A percentile compares a stretch with the other conserved stretches of the same genome.
phyloP scores from a whole-genome alignment of 2,113 vertebrate species.

The Poeciliopsis occidentalis region DNA sequence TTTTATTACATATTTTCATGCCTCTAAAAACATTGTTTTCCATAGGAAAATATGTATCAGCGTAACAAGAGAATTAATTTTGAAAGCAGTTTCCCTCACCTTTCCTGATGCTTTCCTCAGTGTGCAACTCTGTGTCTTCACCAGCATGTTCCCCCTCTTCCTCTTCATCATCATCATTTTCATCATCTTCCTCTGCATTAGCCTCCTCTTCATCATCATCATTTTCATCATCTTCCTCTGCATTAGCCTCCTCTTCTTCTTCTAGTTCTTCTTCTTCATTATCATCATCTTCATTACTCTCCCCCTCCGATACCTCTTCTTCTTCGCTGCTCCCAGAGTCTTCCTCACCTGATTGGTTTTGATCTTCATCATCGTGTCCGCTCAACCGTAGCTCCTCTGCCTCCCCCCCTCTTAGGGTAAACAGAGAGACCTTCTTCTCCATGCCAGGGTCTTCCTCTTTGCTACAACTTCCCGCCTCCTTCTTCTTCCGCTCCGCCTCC shows the following conservation, averaged over 20 bases:
- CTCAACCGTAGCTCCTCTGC: neutral
- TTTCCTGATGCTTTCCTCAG: constrained; percentile 50
- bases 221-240: neutral
- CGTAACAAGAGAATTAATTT: too few species aligned
- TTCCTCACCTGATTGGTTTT: neutral
- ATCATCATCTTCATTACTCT: neutral
- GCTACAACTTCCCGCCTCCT: constrained; percentile 3
- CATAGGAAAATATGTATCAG: too few species aligned
- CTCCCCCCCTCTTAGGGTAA: constrained; percentile 17
- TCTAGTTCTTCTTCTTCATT: constrained; percentile 2
- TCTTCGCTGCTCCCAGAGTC: neutral
- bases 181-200: constrained; percentile 1
- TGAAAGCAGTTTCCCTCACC: constrained; percentile 28
- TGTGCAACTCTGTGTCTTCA: constrained; percentile 23
- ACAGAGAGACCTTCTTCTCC: constrained; percentile 53
- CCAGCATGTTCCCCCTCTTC: constrained; percentile 5
- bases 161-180: neutral
- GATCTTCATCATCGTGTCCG: constrained; percentile 2
- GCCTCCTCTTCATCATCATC: neutral
- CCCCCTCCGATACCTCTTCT: neutral
- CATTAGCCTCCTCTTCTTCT: neutral
- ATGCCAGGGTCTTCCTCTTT: constrained; percentile 45
- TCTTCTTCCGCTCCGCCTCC: neutral
- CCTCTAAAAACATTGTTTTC: too few species aligned
- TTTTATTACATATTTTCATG: too few species aligned